These are phyloP conservation scores for Palaemon carinicauda DNA, from an alignment of 1,140 invertebrate genomes.

Conservation along the genomic window DNA sequence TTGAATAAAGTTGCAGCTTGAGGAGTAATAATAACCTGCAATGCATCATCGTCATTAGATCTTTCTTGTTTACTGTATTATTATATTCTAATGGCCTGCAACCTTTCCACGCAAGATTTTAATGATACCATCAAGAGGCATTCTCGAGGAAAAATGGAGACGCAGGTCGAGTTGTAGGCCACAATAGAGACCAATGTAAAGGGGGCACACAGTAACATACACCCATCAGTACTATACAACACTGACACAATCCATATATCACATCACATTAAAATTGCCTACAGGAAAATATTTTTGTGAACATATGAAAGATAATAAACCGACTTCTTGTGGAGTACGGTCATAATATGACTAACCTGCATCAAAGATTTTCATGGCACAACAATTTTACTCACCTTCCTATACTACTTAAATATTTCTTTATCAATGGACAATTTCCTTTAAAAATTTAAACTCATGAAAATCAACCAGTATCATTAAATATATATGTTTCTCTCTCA, in stretches of 20 bases:
- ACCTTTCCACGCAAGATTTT: neutral
- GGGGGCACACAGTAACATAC: constrained; percentile 20
- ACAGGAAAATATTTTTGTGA: constrained; percentile 1
- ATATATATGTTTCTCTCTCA: no score
- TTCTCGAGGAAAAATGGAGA: neutral
- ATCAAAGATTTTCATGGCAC: neutral
- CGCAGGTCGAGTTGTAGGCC: neutral
- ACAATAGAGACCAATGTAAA: constrained; percentile 6
- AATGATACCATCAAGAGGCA: neutral
- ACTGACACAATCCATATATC: constrained; percentile 22
- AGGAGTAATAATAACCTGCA: no score
- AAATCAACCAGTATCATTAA: no score
- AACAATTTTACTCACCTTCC: no score
- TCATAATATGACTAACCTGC: neutral
- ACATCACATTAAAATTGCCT: constrained; percentile 26
- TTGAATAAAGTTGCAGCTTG: no score
- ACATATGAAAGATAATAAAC: neutral
- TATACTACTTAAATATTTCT: no score
- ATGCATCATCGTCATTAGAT: no score
- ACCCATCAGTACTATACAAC: constrained; percentile 25
- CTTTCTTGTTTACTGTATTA: no score
- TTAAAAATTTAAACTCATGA: no score
- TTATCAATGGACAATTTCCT: no score
- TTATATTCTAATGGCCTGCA: neutral
- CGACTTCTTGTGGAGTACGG: neutral